Conservation (phyloP, 2,888 invertebrate genomes). For the Atethmia centrago region DNA sequence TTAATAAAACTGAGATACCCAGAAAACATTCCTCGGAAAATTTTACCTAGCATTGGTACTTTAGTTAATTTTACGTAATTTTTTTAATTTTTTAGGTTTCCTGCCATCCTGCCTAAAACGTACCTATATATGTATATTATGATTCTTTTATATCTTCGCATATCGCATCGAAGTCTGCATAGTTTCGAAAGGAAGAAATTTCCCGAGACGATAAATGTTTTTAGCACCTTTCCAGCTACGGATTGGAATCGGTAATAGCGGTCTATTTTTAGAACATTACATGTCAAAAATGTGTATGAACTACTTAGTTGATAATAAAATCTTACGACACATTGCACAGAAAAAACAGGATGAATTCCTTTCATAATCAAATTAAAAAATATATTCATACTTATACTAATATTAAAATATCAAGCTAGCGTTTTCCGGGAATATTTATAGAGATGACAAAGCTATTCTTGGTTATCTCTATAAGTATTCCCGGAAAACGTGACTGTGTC, state of each 20-base stretch:
- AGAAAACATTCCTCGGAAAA: no score
- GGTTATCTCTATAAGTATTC: not conserved
- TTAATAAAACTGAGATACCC: not conserved
- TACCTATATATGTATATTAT: not conserved
- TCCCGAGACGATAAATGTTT: not conserved
- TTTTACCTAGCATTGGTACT: not conserved
- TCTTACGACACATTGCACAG: not conserved
- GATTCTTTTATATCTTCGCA: constrained; percentile 4
- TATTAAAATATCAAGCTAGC: constrained; percentile 2
- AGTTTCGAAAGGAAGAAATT: not conserved
- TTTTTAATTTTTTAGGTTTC: not conserved
- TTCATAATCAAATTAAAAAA: not conserved
- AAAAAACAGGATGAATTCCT: not conserved
- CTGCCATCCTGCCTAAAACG: not conserved
- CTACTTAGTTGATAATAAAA: not conserved
- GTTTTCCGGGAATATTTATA: no score
- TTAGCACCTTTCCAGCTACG: constrained; percentile 1
- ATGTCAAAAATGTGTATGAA: not conserved
- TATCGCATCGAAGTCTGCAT: not conserved
- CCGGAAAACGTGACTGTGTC: constrained; percentile 12
- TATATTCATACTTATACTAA: not conserved
- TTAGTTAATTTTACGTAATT: not conserved
- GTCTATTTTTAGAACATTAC: not conserved
- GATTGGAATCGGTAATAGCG: not conserved
- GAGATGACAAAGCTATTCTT: no score